Base-by-base conservation (phyloP, 92 coral and sea anemone species). In the Porites evermanni region DNA sequence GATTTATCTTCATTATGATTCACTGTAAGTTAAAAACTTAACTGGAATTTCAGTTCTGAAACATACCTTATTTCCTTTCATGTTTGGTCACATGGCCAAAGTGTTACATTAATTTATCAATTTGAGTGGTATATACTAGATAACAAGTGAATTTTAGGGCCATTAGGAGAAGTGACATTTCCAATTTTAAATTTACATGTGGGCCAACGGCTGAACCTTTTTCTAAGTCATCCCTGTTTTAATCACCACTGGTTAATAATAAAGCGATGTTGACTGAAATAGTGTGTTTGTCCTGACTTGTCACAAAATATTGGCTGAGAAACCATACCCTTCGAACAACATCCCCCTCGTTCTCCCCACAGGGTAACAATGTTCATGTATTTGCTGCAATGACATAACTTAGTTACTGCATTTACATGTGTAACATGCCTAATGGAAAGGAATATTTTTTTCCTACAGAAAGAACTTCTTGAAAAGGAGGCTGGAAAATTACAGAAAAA, bases 1-100 rank as follows among this genome's bases (percentile, higher is more conserved):
- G 9, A 73, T 83, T 44, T 81, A 81, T 51, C 69, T 91, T 38
- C 84, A 79, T 26, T 91, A 80, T 79, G 79, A 91, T 7, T 86
- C 85, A 6, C 79, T 91, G 94, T 86, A 67, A 91, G 94, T 85
- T 64, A 12, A 64, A 64, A 12, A 10, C 11, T 17, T 65, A 0
- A 11, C 4, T 60, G 14, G n/a, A 7, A 60, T 12, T 12, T 60
- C 12, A 11, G 17, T 11, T 11, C 12, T 60, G 17, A 60, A 60
- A 60, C 5, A 11, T 56, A 1, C 14, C 9, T 8, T 8, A 60
- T 60, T 11, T 11, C 5, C 14, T 18, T 16, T 60, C 65, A 60
- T 60, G 4, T 11, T 12, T 11, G 16, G 61, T 8, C 11, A 8
- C 17, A 60, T 60, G 4, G 16, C 65, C 65, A 60, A 7, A 7